Evolutionary conservation across 2,797 vertebrate species (phyloP).

Genomic region (Pampus argenteus): DNA sequence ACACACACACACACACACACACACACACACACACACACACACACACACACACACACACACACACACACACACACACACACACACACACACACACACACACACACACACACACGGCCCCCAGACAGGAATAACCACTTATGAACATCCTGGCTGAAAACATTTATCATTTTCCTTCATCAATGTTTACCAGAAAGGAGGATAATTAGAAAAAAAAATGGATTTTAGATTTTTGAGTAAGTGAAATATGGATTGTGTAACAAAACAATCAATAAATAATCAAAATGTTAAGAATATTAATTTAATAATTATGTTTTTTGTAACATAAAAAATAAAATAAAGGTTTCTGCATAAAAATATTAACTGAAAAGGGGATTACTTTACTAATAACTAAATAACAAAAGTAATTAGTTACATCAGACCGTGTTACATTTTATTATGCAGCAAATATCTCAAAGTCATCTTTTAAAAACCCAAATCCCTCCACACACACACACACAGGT

Average conservation of each 20-base stretch:
- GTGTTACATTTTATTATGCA: background rate
- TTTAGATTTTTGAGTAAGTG: background rate
- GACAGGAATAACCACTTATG: conserved; percentile 33
- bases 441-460: background rate
- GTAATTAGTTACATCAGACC: background rate
- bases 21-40: conserved; percentile 22
- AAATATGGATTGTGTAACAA: background rate
- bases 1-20: conserved; percentile 18
- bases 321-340: background rate
- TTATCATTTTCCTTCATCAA: background rate
- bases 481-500: background rate
- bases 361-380: background rate
- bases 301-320: background rate
- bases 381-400: background rate
- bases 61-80: conserved; percentile 21
- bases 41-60: conserved; percentile 17
- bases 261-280: background rate
- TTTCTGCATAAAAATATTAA: background rate
- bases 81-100: conserved; percentile 19
- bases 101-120: conserved; percentile 9
- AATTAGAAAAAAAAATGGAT: background rate
- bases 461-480: background rate
- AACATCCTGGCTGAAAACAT: conserved; percentile 18
- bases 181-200: background rate
- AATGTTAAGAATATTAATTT: background rate